Evolutionary conservation across 2,113 vertebrate genomes (phyloP).

Genomic region (Bubo blakistoni): DNA sequence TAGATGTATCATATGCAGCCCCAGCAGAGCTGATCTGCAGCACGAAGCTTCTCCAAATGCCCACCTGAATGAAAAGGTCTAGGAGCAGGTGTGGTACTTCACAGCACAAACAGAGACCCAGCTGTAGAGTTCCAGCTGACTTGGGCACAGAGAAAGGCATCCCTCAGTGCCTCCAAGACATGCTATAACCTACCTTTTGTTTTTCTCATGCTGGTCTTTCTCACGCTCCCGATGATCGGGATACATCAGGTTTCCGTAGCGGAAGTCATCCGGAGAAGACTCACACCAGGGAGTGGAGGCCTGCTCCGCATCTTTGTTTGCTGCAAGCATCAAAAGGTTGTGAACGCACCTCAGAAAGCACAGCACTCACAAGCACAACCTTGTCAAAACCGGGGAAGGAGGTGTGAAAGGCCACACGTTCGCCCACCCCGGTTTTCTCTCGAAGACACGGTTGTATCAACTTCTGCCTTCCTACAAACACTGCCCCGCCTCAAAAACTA

Average conservation of each 20-base stretch:
- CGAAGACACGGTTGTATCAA: neutral
- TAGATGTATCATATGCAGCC: neutral
- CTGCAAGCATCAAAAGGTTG: constrained; percentile 41
- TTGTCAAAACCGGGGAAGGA: neutral
- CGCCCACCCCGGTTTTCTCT: fast-evolving
- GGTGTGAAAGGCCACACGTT: neutral
- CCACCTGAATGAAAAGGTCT: neutral
- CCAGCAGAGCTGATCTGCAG: neutral
- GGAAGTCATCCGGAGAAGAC: constrained; percentile 90
- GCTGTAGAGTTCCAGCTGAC: neutral
- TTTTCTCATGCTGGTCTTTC: constrained; percentile 94
- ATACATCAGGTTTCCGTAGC: constrained; percentile 81
- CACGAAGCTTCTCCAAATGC: neutral
- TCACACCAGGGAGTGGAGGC: constrained; percentile 83
- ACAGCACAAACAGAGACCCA: neutral
- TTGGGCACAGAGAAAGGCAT: neutral
- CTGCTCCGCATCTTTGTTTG: constrained; percentile 83
- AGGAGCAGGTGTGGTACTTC: neutral
- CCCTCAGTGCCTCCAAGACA: fast-evolving
- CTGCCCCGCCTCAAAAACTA: neutral
- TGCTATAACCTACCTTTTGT: constrained; percentile 81
- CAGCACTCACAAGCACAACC: neutral
- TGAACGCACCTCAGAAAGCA: neutral
- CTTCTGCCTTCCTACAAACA: neutral
- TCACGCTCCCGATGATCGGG: constrained; percentile 88